phyloP scores from a whole-genome alignment of 2,797 vertebrate species.

The Corythornis leucogaster region DNA sequence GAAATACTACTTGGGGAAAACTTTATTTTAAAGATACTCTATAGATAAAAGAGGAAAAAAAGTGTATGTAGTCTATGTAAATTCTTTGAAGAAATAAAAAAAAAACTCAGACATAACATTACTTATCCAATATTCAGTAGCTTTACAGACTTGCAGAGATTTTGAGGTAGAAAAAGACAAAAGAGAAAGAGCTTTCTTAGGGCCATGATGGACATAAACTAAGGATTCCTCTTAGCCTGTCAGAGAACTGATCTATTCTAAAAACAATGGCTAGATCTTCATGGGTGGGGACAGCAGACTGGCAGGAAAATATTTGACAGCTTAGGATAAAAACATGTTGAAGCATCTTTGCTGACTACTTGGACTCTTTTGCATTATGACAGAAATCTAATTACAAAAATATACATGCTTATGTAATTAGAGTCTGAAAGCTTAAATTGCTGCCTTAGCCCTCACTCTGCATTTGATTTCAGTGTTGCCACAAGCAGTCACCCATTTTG shows the following conservation, averaged over 20 bases:
- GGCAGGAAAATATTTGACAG: background rate
- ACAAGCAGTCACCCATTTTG: slow-evolving; percentile 78
- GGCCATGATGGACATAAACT: background rate
- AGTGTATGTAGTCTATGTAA: background rate
- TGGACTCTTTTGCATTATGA: background rate
- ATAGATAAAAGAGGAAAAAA: background rate
- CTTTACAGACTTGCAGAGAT: background rate
- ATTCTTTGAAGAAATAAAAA: background rate
- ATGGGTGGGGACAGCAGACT: background rate
- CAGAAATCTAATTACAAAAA: background rate
- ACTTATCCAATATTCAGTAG: background rate
- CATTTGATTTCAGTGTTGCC: slow-evolving; percentile 73
- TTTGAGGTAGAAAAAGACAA: background rate
- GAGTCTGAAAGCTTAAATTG: background rate
- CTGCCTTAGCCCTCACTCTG: background rate
- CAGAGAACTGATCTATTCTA: background rate
- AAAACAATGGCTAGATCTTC: background rate
- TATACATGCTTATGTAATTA: background rate
- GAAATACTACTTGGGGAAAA: background rate
- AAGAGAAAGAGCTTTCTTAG: background rate
- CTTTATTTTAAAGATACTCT: background rate
- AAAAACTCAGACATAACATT: background rate
- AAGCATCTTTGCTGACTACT: background rate
- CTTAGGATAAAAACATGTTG: background rate
- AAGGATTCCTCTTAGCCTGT: background rate